Conservation (phyloP, 2,888 invertebrate genomes). For the Plemyria rubiginata region DNA sequence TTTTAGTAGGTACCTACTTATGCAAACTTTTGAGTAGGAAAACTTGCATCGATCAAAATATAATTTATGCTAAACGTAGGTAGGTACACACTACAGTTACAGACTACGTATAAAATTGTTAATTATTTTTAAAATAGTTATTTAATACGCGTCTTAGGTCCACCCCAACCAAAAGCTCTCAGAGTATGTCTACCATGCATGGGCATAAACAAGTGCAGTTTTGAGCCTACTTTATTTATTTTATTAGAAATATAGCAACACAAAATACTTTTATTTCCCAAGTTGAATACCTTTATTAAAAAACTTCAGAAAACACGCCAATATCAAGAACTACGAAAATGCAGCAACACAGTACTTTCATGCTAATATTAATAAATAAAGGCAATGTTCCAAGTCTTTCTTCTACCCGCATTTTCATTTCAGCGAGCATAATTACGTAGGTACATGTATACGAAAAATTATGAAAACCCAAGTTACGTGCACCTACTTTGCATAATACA, state of each 20-base stretch:
- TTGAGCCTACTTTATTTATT: not conserved
- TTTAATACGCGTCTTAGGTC: not conserved
- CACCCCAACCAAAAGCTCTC: too few relatives aligned
- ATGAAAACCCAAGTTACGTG: conserved; percentile 48
- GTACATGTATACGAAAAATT: conserved; percentile 53
- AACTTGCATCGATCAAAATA: too few relatives aligned
- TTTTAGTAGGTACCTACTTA: too few relatives aligned
- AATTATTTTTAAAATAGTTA: too few relatives aligned
- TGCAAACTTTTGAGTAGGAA: too few relatives aligned
- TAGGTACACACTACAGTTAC: too few relatives aligned
- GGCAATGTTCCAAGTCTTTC: conserved; percentile 38
- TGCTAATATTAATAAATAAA: conserved; percentile 52
- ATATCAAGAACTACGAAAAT: conserved; percentile 30
- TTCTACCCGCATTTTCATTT: conserved; percentile 27
- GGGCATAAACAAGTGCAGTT: not conserved
- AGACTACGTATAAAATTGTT: too few relatives aligned
- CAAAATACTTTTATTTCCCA: too few relatives aligned
- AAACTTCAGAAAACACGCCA: conserved; percentile 1
- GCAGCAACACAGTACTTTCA: conserved; percentile 38
- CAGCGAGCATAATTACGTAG: conserved; percentile 50
- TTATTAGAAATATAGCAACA: not conserved
- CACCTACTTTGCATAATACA: conserved; percentile 51
- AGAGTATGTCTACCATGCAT: too few relatives aligned
- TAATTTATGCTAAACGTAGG: too few relatives aligned
- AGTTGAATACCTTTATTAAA: not conserved